phyloP scores from a whole-genome alignment of 2,113 vertebrate species.

The Arizona elegans region DNA sequence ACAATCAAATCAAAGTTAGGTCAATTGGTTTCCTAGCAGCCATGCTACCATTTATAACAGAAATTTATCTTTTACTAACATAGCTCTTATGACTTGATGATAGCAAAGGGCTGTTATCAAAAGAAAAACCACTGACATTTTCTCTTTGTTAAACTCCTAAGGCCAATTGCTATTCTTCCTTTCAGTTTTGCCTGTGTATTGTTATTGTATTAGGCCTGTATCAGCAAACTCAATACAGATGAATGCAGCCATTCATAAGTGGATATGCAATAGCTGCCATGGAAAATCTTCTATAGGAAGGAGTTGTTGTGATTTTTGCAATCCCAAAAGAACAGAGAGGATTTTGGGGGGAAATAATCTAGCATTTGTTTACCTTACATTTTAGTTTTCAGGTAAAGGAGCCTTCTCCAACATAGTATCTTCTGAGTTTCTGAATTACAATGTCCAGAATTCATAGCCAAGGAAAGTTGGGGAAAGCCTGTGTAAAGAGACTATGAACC shows the following conservation, averaged over 20 bases:
- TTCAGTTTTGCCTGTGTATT: background rate
- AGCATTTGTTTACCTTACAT: background rate
- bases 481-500: background rate
- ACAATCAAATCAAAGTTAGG: constrained; percentile 60
- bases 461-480: background rate
- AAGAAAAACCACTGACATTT: constrained; percentile 39
- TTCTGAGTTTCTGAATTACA: background rate
- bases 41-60: constrained; percentile 55
- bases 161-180: constrained; percentile 34
- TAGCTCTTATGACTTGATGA: constrained; percentile 46
- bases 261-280: background rate
- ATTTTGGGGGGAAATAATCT: background rate
- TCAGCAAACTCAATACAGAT: background rate
- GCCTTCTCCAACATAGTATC: background rate
- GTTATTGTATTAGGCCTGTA: constrained; percentile 4
- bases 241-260: background rate
- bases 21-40: constrained; percentile 49
- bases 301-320: background rate
- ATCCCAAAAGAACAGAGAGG: background rate
- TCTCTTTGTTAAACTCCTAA: constrained; percentile 48
- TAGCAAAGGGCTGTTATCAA: constrained; percentile 53
- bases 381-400: background rate
- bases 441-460: background rate
- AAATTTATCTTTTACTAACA: constrained; percentile 49
- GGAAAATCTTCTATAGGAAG: background rate